phyloP scores from a whole-genome alignment of 2,113 vertebrate genomes.

The Clarias batrachus region DNA sequence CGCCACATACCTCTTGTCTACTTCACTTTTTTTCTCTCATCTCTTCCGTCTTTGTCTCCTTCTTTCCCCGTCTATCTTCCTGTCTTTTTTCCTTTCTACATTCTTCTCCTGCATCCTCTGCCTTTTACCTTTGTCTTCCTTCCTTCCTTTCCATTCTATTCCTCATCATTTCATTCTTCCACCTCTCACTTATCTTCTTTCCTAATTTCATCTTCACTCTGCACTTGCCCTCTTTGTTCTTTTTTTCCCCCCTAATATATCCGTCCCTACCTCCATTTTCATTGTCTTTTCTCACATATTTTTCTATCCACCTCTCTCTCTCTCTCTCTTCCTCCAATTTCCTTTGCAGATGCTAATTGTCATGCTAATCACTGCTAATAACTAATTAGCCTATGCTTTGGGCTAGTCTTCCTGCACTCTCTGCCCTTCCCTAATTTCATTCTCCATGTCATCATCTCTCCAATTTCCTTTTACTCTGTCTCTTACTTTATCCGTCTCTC shows the following conservation, averaged over 20 bases:
- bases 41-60: background rate
- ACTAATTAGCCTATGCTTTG: background rate
- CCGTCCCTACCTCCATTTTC: no score
- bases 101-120: background rate
- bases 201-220: background rate
- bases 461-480: background rate
- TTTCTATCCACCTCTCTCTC: background rate
- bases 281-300: background rate
- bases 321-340: background rate
- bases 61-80: background rate
- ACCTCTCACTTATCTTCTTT: background rate
- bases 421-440: background rate
- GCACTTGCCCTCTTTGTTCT: background rate
- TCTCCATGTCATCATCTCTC: background rate
- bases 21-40: background rate
- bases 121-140: background rate
- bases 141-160: no score
- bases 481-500: background rate
- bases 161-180: no score
- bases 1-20: background rate
- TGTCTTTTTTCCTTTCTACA: background rate
- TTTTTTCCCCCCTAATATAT: background rate
- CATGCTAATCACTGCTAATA: background rate
- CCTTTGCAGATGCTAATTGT: background rate
- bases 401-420: background rate